Evolutionary conservation across 2,797 vertebrate species (phyloP).

Genomic region (Microctenopoma stevenorrisi): DNA sequence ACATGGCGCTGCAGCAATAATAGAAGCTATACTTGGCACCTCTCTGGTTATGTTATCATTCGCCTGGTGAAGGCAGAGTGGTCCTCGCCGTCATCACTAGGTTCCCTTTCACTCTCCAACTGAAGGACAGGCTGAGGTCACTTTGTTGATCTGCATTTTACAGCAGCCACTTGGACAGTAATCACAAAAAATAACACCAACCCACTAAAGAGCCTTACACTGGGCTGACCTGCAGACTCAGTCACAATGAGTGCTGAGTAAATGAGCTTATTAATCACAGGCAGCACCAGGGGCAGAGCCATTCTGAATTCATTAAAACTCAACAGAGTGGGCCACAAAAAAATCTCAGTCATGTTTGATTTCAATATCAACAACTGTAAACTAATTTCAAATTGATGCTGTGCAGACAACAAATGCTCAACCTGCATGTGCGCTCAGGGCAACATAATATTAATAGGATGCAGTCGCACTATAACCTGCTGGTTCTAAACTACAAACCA

Average conservation of each 20-base stretch:
- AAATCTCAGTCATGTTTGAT: slow-evolving; percentile 24
- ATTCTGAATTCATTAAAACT: slow-evolving; percentile 65
- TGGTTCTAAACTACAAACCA: neutral
- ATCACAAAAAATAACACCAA: slow-evolving; percentile 87
- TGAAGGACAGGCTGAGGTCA: slow-evolving; percentile 78
- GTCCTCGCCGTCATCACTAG: slow-evolving; percentile 60
- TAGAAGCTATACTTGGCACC: slow-evolving; percentile 53
- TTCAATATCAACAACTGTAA: slow-evolving; percentile 42
- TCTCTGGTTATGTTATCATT: slow-evolving; percentile 62
- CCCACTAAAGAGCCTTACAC: slow-evolving; percentile 78
- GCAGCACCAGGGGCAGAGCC: slow-evolving; percentile 56
- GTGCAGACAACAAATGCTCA: slow-evolving; percentile 35
- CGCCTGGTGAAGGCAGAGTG: slow-evolving; percentile 66
- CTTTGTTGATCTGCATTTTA: slow-evolving; percentile 83
- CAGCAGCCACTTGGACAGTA: slow-evolving; percentile 82
- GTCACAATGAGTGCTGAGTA: slow-evolving; percentile 67
- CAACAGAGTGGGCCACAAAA: slow-evolving; percentile 36
- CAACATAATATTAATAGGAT: slow-evolving; percentile 1
- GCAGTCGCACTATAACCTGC: slow-evolving; percentile 24
- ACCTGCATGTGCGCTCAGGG: slow-evolving; percentile 16
- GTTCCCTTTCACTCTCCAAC: slow-evolving; percentile 76
- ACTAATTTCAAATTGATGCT: slow-evolving; percentile 45
- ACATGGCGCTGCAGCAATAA: slow-evolving; percentile 2
- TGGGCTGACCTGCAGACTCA: slow-evolving; percentile 56
- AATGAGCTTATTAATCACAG: slow-evolving; percentile 75